phyloP scores from a whole-genome alignment of 2,797 vertebrate species.

The Molossus molossus region DNA sequence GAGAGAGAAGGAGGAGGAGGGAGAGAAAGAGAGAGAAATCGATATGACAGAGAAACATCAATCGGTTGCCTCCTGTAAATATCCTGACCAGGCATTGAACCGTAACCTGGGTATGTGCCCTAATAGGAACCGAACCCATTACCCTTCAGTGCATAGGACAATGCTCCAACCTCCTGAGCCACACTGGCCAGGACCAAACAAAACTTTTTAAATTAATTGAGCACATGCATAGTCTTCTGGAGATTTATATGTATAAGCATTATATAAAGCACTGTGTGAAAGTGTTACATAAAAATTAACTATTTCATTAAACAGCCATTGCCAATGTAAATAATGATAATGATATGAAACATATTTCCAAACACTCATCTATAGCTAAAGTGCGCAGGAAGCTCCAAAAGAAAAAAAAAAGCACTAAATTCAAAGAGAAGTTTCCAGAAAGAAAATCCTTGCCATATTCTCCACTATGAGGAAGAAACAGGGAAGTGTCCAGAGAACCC shows the following conservation, averaged over 20 bases:
- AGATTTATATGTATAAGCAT: neutral
- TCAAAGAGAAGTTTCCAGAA: constrained; percentile 26
- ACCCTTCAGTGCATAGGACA: too few species aligned
- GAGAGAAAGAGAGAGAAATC: too few species aligned
- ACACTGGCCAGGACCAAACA: neutral
- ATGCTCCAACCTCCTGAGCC: too few species aligned
- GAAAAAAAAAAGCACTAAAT: neutral
- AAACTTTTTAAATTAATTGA: neutral
- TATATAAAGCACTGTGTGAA: neutral
- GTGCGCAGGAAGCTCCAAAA: neutral
- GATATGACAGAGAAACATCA: too few species aligned
- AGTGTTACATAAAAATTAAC: constrained; percentile 20
- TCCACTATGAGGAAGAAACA: neutral
- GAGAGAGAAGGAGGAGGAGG: too few species aligned
- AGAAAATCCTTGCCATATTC: constrained; percentile 11
- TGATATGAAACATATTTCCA: constrained; percentile 14
- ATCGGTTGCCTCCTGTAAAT: too few species aligned
- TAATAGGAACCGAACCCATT: too few species aligned
- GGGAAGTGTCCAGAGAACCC: neutral
- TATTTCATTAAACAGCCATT: constrained; percentile 61
- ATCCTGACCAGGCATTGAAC: too few species aligned
- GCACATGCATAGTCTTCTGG: neutral
- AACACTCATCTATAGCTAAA: neutral
- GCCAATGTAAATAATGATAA: constrained; percentile 42
- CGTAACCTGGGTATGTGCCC: too few species aligned